Conservation (phyloP, 2,797 vertebrate genomes). For the Scolopax rusticola region DNA sequence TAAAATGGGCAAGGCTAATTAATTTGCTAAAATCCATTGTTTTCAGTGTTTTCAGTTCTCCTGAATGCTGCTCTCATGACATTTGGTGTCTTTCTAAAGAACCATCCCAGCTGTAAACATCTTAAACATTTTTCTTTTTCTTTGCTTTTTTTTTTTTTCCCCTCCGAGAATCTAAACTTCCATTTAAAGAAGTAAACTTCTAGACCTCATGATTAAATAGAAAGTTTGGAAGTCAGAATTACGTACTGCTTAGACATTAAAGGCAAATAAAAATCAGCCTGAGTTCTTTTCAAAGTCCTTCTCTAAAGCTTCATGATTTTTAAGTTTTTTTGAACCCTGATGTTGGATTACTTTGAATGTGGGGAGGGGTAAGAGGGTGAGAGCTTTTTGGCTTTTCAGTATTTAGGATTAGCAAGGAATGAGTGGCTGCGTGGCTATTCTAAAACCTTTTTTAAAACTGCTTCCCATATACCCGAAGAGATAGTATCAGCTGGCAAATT, state of each 20-base stretch:
- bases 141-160: slow-evolving; percentile 11
- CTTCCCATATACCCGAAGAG: not conserved
- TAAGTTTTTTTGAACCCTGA: not conserved
- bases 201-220: not conserved
- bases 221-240: not conserved
- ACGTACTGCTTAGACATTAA: not conserved
- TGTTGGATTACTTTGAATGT: not conserved
- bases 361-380: not conserved
- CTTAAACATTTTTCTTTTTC: not conserved
- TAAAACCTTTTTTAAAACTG: slow-evolving; percentile 24
- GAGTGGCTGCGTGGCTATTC: not conserved
- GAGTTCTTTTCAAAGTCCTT: not conserved
- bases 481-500: slow-evolving; percentile 31
- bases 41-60: slow-evolving; percentile 48
- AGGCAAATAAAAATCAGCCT: not conserved
- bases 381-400: not conserved
- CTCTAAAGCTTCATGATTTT: not conserved
- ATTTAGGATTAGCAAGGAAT: not conserved
- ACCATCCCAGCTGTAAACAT: slow-evolving; percentile 41
- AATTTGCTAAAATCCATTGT: slow-evolving; percentile 69
- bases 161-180: slow-evolving; percentile 10
- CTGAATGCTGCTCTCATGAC: slow-evolving; percentile 57
- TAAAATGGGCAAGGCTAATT: slow-evolving; percentile 65
- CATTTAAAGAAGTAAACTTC: slow-evolving; percentile 31
- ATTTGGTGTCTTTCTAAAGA: slow-evolving; percentile 62